A percentile compares a stretch with the other conserved stretches of the same genome.
Conservation (phyloP, 1,140 invertebrate genomes). For the Gonatopus flavifemur region DNA sequence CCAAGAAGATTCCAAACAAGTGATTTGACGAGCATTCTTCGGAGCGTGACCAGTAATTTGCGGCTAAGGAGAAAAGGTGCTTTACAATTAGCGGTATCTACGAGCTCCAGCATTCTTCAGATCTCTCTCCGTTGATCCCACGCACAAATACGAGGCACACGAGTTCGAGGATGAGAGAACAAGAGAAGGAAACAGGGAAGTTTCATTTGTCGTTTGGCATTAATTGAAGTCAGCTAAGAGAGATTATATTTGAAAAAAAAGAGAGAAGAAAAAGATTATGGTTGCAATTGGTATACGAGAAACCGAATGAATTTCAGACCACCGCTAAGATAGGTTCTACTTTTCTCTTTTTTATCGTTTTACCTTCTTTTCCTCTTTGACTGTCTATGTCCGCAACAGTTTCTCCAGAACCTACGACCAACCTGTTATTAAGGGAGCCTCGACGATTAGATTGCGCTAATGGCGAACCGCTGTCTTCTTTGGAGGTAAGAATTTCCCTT, state of each 20-base stretch:
- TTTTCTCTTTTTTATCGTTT: conserved; percentile 1
- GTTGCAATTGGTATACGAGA: conserved; percentile 28
- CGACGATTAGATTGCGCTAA: conserved; percentile 40
- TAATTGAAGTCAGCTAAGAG: conserved; percentile 32
- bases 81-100: conserved; percentile 39
- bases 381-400: conserved; percentile 12
- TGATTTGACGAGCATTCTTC: conserved; percentile 29
- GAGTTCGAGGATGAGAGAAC: too few species aligned
- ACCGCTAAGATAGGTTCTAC: conserved; percentile 3
- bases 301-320: conserved; percentile 37
- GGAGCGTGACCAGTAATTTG: conserved; percentile 27
- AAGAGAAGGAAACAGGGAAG: conserved; percentile 7
- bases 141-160: too few species aligned
- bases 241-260: conserved; percentile 11
- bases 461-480: conserved; percentile 38
- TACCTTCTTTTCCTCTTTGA: conserved; percentile 1
- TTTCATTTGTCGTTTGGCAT: conserved; percentile 34
- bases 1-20: too few species aligned
- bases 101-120: conserved; percentile 24
- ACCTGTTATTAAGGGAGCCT: conserved; percentile 40
- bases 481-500: conserved; percentile 19
- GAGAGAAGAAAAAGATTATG: conserved; percentile 6
- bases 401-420: conserved; percentile 17
- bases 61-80: conserved; percentile 23
- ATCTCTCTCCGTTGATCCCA: conserved; percentile 17